These are phyloP conservation scores for Euproctis similis DNA, from an alignment of 2,888 invertebrate species.

Conservation along the genomic window DNA sequence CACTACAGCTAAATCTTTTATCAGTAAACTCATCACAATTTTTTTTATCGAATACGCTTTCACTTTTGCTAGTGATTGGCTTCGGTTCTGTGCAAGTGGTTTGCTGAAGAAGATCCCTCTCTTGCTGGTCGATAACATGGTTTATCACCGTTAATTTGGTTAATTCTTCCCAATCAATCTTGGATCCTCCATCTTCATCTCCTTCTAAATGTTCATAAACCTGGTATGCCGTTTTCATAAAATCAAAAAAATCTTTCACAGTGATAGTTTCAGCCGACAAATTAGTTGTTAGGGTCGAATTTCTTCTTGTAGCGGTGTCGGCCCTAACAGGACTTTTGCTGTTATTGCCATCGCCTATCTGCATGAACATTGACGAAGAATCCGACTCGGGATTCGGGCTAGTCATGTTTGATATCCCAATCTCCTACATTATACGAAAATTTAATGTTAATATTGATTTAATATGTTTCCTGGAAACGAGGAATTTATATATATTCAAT, in stretches of 20 bases:
- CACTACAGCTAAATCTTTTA: slow-evolving; percentile 57
- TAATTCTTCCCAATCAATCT: slow-evolving; percentile 71
- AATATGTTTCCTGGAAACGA: slow-evolving; percentile 32
- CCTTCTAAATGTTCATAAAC: slow-evolving; percentile 71
- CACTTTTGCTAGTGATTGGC: slow-evolving; percentile 54
- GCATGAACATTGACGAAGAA: slow-evolving; percentile 56
- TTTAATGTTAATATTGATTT: slow-evolving; percentile 36
- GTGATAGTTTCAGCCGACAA: slow-evolving; percentile 77
- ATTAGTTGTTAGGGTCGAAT: slow-evolving; percentile 32
- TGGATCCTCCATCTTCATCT: slow-evolving; percentile 55
- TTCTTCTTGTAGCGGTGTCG: slow-evolving; percentile 36
- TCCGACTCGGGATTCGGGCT: slow-evolving; percentile 50
- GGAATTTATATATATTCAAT: too few relatives aligned
- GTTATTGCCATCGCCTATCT: slow-evolving; percentile 34
- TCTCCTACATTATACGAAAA: slow-evolving; percentile 11
- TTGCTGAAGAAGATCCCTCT: slow-evolving; percentile 57
- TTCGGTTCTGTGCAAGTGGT: slow-evolving; percentile 46
- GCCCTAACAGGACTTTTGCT: slow-evolving; percentile 30
- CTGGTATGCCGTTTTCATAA: slow-evolving; percentile 83
- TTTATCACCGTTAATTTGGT: slow-evolving; percentile 66
- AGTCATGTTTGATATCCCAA: slow-evolving; percentile 39
- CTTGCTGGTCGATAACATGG: slow-evolving; percentile 64
- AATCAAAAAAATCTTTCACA: slow-evolving; percentile 82
- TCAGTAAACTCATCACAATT: slow-evolving; percentile 36
- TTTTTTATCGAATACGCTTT: slow-evolving; percentile 45